These are phyloP conservation scores for Drosophila auraria DNA, from an alignment of 1,140 invertebrate species.

Conservation along the genomic window DNA sequence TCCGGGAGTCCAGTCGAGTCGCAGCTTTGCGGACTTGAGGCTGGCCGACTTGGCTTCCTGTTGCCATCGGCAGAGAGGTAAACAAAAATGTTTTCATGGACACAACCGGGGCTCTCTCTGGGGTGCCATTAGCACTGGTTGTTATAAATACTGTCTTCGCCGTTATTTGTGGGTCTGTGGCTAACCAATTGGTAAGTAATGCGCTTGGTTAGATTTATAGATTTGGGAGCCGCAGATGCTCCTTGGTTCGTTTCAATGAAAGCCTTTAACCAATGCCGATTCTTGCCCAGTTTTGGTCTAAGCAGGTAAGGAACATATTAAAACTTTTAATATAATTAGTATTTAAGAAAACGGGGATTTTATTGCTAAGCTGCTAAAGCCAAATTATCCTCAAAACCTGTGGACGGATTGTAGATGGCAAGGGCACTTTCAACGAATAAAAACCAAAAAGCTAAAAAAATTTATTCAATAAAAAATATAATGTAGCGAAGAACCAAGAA, in stretches of 20 bases:
- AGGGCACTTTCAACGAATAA: too few species aligned
- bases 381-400: too few species aligned
- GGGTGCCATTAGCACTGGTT: constrained; percentile 51
- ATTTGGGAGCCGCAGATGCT: neutral
- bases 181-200: constrained; percentile 46
- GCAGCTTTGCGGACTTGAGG: constrained; percentile 45
- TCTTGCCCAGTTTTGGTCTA: too few species aligned
- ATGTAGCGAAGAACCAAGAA: too few species aligned
- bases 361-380: too few species aligned
- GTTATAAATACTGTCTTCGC: constrained; percentile 54
- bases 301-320: neutral
- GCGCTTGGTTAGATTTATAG: constrained; percentile 40
- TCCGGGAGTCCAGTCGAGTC: constrained; percentile 13
- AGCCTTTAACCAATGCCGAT: too few species aligned
- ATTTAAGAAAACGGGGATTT: too few species aligned
- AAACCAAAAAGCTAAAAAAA: too few species aligned
- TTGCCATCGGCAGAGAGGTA: constrained; percentile 32
- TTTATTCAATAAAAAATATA: too few species aligned
- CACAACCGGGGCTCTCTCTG: constrained; percentile 32
- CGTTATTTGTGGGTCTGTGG: constrained; percentile 34
- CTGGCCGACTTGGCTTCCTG: constrained; percentile 42
- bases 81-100: constrained; percentile 68
- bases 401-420: too few species aligned
- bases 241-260: constrained; percentile 3
- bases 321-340: too few species aligned